phyloP scores from a whole-genome alignment of 2,888 invertebrate species.

The Congeria kusceri region DNA sequence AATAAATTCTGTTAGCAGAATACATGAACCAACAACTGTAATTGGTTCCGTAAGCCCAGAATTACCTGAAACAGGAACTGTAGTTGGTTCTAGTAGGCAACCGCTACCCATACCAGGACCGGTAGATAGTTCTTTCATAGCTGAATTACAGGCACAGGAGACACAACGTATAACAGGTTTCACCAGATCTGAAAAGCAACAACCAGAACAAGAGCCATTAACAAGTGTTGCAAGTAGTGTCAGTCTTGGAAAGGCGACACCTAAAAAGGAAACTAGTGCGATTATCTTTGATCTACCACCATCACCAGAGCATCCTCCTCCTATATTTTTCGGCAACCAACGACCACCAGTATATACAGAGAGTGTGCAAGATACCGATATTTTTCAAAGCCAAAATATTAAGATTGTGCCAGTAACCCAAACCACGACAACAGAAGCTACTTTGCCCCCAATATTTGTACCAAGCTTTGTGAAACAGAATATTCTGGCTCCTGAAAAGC shows the following conservation, averaged over 20 bases:
- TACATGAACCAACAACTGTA: no score
- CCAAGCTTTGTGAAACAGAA: neutral
- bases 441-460: slow-evolving; percentile 42
- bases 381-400: neutral
- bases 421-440: slow-evolving; percentile 18
- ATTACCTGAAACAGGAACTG: no score
- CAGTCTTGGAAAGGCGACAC: neutral
- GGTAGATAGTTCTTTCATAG: no score
- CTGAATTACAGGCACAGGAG: neutral
- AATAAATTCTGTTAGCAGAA: no score
- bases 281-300: neutral
- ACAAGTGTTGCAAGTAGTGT: neutral
- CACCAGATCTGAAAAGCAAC: neutral
- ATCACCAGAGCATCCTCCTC: slow-evolving; percentile 48
- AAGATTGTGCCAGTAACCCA: neutral
- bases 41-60: no score
- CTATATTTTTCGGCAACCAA: slow-evolving; percentile 36
- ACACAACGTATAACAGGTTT: no score
- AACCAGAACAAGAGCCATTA: neutral
- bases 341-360: slow-evolving; percentile 15
- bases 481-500: neutral
- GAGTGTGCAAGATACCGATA: neutral
- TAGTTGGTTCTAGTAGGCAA: no score
- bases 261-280: neutral
- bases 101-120: no score